Base-by-base conservation (phyloP, 2,797 vertebrate genomes). In the Sciaenops ocellatus region DNA sequence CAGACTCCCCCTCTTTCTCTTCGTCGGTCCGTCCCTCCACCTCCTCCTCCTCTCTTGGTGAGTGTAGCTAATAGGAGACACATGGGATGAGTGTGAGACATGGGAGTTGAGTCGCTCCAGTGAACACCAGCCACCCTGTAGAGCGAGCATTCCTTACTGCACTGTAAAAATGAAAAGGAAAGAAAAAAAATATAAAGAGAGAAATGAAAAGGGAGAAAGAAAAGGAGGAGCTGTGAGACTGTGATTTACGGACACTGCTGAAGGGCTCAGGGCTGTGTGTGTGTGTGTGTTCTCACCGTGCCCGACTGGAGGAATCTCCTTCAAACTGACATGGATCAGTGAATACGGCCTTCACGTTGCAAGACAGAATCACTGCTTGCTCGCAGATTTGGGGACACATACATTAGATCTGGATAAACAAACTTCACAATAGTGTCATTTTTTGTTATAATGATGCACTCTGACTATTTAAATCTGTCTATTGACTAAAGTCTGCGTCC, bases 21-120 rank as follows among this genome's bases (percentile, higher is more conserved):
- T 54, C 26, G 7, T 72, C 68, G 22, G 69, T 79, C 80, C 71
- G 79, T 86, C 84, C 51, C 17, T 20, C 16, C 48, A 4, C 48
- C 48, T 50, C 87, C 84, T 90, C 86, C 86, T 81, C 79, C 81
- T 86, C 80, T 85, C 72, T 85, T 81, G 89, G 87, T 86, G 90
- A 88, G 81, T 68, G 0, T 84, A 83, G 92, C 71, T 86, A 95
- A 95, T 94, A 93, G 69, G 6, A 94, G 92, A 92, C 75, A 82
- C 93, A 88, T 94, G 94, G 89, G 94, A 93, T 93, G 92, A 94
- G 93, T 92, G 89, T 85, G 92, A 94, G 93, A 92, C 91, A 92
- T 85, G 90, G 89, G 89, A 95, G 92, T 88, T 89, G 91, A 89
- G 91, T 85, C 52, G 90, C 90, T 94, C 90, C 92, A 94, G 80